phyloP scores from a whole-genome alignment of 2,113 vertebrate species.

The Solenodon paradoxus region DNA sequence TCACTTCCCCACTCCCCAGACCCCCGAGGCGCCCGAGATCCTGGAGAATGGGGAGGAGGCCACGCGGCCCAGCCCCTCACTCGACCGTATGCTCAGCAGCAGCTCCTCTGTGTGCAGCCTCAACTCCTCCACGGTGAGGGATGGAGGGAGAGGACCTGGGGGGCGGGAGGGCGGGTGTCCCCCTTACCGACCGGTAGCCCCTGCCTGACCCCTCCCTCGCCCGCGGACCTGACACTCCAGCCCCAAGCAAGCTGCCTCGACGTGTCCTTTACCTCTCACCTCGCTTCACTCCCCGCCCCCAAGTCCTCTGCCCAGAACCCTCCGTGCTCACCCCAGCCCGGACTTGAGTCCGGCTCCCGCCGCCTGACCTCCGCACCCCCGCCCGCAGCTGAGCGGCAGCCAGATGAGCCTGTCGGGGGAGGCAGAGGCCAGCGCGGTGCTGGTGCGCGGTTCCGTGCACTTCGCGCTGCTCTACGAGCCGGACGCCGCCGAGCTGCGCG shows the following conservation, averaged over 20 bases:
- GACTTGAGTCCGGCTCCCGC: neutral
- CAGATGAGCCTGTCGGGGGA: conserved; percentile 94
- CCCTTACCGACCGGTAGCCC: neutral
- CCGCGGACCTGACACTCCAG: neutral
- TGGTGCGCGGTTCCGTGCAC: conserved; percentile 90
- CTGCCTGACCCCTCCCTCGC: neutral
- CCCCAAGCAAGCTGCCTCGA: neutral
- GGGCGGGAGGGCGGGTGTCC: neutral
- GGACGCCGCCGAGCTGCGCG: conserved; percentile 85
- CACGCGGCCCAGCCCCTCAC: neutral
- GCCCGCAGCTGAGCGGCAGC: conserved; percentile 90
- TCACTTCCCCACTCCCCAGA: neutral
- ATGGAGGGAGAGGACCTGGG: neutral
- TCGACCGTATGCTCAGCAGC: conserved; percentile 77
- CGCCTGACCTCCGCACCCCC: rapidly evolving
- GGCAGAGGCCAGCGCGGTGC: conserved; percentile 86
- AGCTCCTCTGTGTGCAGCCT: conserved; percentile 90
- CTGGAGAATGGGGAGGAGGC: conserved; percentile 68
- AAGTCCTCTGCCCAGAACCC: neutral
- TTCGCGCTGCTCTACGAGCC: conserved; percentile 89
- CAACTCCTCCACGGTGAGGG: conserved; percentile 84
- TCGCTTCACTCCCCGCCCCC: neutral
- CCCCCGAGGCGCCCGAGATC: neutral
- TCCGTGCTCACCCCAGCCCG: neutral
- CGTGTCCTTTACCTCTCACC: neutral